phyloP scores from a whole-genome alignment of 2,113 vertebrate genomes.

The Mungos mungo region DNA sequence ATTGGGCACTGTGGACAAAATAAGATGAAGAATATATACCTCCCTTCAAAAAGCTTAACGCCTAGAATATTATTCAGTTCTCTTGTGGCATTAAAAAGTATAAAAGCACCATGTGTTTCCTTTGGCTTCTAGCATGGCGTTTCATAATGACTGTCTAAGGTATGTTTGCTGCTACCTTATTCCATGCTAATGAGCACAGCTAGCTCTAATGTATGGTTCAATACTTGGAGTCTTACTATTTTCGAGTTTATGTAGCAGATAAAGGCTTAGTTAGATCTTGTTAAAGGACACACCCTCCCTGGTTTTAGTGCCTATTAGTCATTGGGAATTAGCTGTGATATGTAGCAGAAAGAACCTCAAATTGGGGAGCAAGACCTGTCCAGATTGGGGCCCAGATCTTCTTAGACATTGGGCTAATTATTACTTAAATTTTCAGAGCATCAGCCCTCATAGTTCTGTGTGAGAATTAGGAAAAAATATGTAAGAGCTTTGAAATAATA shows the following conservation, averaged over 20 bases:
- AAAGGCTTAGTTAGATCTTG: not conserved
- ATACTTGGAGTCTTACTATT: not conserved
- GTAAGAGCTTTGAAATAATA: not conserved
- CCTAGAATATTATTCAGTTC: not conserved
- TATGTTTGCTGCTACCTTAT: not conserved
- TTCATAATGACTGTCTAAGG: not conserved
- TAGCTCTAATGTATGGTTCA: not conserved
- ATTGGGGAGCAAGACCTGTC: not conserved
- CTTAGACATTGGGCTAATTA: not conserved
- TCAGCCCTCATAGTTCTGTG: not conserved
- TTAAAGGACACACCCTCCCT: not conserved
- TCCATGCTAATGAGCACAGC: not conserved
- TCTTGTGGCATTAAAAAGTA: not conserved
- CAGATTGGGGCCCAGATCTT: not conserved
- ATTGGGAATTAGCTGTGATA: not conserved
- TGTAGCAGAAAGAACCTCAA: not conserved
- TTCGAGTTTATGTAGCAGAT: not conserved
- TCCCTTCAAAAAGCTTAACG: not conserved
- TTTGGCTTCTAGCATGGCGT: not conserved
- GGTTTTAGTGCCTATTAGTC: not conserved
- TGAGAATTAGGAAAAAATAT: not conserved
- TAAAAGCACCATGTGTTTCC: not conserved
- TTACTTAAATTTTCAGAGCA: not conserved
- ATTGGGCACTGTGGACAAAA: not conserved
- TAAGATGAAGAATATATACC: not conserved